A percentile compares a stretch with the other conserved stretches of the same genome.
phyloP scores from a whole-genome alignment of 2,113 vertebrate genomes.

The Physeter macrocephalus region DNA sequence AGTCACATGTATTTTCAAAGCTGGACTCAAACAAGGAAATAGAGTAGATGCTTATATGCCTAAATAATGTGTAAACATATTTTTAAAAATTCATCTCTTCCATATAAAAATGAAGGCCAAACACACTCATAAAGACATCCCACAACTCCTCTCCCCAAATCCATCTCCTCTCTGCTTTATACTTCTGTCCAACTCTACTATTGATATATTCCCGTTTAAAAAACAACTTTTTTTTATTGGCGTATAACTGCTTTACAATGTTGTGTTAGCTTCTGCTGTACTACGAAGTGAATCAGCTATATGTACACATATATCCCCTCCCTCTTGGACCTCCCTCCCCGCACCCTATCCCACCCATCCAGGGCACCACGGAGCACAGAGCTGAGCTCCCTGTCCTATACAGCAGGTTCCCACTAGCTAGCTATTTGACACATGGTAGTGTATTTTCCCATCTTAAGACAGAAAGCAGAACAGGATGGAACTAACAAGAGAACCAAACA shows the following conservation, averaged over 20 bases:
- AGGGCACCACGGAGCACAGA: too few relatives aligned
- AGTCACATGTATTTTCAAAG: not conserved
- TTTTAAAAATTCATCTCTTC: not conserved
- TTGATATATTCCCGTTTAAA: too few relatives aligned
- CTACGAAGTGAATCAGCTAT: too few relatives aligned
- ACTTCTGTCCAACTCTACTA: not conserved
- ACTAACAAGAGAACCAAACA: not conserved
- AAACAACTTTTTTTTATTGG: too few relatives aligned
- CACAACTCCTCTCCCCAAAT: not conserved
- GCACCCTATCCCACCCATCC: too few relatives aligned
- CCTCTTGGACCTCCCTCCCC: too few relatives aligned
- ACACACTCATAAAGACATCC: not conserved
- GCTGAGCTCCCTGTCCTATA: too few relatives aligned
- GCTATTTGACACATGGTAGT: too few relatives aligned
- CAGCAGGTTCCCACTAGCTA: too few relatives aligned
- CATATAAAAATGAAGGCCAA: not conserved
- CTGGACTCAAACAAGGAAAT: not conserved
- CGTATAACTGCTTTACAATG: too few relatives aligned
- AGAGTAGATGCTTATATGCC: not conserved
- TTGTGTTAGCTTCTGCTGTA: too few relatives aligned
- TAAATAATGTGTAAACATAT: not conserved
- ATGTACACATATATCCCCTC: too few relatives aligned
- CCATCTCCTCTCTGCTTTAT: not conserved
- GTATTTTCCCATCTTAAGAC: not conserved
- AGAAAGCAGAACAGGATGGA: not conserved